A percentile compares a stretch with the other conserved stretches of the same genome.
phyloP scores from a whole-genome alignment of 2,888 invertebrate species.

The Strigamia maritima region DNA sequence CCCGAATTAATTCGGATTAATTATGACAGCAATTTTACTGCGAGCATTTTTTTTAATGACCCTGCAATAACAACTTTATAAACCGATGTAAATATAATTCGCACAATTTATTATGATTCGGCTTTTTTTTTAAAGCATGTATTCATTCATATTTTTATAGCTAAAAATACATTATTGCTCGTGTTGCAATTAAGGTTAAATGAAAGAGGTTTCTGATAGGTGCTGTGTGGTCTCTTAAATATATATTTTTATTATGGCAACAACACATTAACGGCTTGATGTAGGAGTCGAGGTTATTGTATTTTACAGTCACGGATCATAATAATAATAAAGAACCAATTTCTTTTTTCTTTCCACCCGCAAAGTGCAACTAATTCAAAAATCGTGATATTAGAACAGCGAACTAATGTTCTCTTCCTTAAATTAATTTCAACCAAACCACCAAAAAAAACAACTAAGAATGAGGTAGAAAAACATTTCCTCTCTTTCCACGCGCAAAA shows the following conservation, averaged over 20 bases:
- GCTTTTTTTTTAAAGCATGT: background rate
- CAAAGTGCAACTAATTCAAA: constrained; percentile 21
- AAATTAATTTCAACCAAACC: background rate
- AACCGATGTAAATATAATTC: constrained; percentile 23
- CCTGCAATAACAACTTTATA: constrained; percentile 17
- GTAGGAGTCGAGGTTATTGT: constrained; percentile 7
- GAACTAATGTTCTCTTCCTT: background rate
- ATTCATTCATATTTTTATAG: background rate
- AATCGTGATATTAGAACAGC: background rate
- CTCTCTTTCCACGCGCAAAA: background rate
- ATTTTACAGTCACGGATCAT: background rate
- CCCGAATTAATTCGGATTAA: constrained; percentile 20
- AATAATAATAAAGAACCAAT: background rate
- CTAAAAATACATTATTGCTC: background rate
- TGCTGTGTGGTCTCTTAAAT: background rate
- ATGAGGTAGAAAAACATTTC: background rate
- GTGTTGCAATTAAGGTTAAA: background rate
- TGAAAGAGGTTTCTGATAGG: background rate
- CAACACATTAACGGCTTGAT: background rate
- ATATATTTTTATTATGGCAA: background rate
- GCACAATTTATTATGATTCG: background rate
- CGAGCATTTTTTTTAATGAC: constrained; percentile 16
- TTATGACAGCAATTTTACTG: constrained; percentile 31
- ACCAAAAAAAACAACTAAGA: background rate
- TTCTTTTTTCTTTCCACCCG: background rate